These are phyloP conservation scores for Notiomystis cincta DNA, from an alignment of 2,113 vertebrate genomes.

Conservation along the genomic window DNA sequence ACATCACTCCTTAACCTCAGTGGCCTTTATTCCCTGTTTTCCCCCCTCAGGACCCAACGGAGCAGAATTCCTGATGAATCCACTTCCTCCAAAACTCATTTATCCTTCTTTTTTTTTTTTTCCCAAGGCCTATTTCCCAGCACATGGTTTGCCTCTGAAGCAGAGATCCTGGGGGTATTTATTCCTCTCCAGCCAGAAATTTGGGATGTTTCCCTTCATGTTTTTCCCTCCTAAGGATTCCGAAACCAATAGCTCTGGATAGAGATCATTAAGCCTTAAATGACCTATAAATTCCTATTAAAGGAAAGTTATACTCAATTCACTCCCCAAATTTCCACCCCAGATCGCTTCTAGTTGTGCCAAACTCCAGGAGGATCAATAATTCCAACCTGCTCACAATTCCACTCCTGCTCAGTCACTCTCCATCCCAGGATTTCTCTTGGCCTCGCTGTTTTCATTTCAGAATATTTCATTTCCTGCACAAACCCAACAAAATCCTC, in stretches of 20 bases:
- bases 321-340: not conserved
- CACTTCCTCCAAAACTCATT: not conserved
- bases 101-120: not conserved
- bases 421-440: not conserved
- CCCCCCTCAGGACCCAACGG: not conserved
- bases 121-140: not conserved
- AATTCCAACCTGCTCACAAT: not conserved
- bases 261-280: slow-evolving; percentile 1
- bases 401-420: not conserved
- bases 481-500: not conserved
- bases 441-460: not conserved
- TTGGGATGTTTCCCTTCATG: not conserved
- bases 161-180: not conserved
- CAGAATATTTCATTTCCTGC: not conserved
- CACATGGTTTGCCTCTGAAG: not conserved
- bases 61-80: not conserved
- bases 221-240: not conserved
- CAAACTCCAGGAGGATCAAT: not conserved
- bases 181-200: not conserved
- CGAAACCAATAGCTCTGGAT: not conserved
- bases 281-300: not conserved
- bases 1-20: not conserved
- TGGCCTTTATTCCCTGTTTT: not conserved
- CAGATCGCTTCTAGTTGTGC: not conserved
- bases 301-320: not conserved